Evolutionary conservation across 2,113 vertebrate genomes (phyloP), one percentile per base, ranked within the genome.

Genomic region (Onychorhynchus coronatus): DNA sequence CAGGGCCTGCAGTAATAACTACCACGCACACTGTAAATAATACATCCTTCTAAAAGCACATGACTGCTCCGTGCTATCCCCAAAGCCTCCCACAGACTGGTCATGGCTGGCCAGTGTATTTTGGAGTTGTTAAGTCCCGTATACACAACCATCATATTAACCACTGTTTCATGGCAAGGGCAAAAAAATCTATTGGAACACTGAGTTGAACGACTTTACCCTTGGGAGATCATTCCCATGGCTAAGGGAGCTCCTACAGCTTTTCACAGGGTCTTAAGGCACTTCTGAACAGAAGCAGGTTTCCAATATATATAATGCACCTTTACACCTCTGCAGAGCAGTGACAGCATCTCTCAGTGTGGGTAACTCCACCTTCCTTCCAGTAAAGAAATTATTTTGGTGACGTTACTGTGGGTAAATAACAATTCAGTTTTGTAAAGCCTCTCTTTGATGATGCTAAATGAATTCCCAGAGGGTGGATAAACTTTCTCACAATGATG

Each of bases 401-500:
- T 55, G 25, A 86, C 92, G 92, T 85, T 11, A 55, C 88, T 62
- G 49, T 66, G 92, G 72, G 71, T 92, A 94, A 95, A 81, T 84
- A 91, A 86, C 63, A 77, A 78, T 67, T 93, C 79, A 42, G 55
- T 95, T 73, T 31, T 67, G 83, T 86, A 80, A 93, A 95, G 71
- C 55, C 46, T 86, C 85, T 80, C 91, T 91, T 66, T 83, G 94
- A 93, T 72, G 90, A 76, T 76, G 88, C 39, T 92, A 90, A 95
- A 94, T 79, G 91, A 93, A 86, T 95, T 90, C 92, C 95, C 83
- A 39, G 85, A 88, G 94, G 92, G 91, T 85, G n/a, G 76, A 86
- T 94, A 95, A 96, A 94, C 93, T 94, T 94, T 49, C 93, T 89
- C 81, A 94, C 71, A 92, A 79, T 83, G 85, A 80, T 37, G 79